Base-by-base conservation (phyloP, 2,888 invertebrate genomes). In the Tetheella fluctuosa region DNA sequence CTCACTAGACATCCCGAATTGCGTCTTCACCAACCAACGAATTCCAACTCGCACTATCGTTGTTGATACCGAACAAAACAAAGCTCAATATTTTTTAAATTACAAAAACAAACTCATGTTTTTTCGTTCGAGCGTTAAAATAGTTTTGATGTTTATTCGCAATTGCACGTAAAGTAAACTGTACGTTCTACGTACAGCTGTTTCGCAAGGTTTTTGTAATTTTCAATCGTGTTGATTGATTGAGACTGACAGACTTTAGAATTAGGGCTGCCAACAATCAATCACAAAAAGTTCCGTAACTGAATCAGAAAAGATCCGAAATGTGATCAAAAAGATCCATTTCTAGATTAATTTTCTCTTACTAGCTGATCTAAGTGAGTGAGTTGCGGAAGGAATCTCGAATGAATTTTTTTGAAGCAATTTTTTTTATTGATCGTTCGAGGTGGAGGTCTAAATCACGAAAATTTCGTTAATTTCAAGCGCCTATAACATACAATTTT, bases 1-100 rank as follows among this genome's bases (percentile, higher is more conserved):
- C 66, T 84, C 84, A 73, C 77, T 74, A 68, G 87, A 76, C 86
- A 87, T 86, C 61, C 56, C 71, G 59, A 58, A 70, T 65, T 71
- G 61, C 68, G 76, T 70, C 65, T 64, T 17, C 53, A 68, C 65
- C 13, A 37, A 59, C 59, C 53, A 57, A 58, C 39, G 53, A 52
- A 30, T 25, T 52, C 42, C 61, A 59, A 63, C 64, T 39, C 54
- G 23, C 48, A 62, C 53, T 48, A 54, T 53, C 23, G 17, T 53
- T 34, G 5, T 30, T 52, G 55, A 55, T 34, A 34, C 20, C 20
- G 23, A 55, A 55, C 20, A 34, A 28, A 25, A 54, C 34, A 17
- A 54, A 55, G 20, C 20, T 20, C 17, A 55, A 34, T 55, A 34
- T 17, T 34, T 17, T 12, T 34, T 23, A 30, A 13, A 55, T 10